These are phyloP conservation scores for Rhimphoctona megacephalus DNA, from an alignment of 2,888 invertebrate genomes.

Conservation along the genomic window DNA sequence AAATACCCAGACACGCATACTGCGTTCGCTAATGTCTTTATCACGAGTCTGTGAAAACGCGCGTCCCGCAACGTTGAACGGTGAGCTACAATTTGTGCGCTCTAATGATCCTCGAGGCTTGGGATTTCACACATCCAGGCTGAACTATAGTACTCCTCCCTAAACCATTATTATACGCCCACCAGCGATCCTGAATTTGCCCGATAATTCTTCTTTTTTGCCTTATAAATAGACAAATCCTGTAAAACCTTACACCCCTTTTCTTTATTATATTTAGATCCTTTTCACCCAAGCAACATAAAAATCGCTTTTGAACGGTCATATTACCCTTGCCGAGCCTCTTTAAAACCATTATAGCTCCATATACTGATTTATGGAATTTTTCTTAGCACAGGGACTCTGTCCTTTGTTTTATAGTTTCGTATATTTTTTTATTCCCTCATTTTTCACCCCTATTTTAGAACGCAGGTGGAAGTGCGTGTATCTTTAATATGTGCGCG, in stretches of 20 bases:
- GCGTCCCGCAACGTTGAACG: constrained; percentile 56
- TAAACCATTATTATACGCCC: constrained; percentile 60
- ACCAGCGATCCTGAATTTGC: constrained; percentile 36
- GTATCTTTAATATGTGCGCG: background rate
- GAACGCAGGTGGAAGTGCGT: background rate
- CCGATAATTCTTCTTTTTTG: constrained; percentile 61
- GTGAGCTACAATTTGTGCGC: constrained; percentile 69
- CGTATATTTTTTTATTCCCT: background rate
- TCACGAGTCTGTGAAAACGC: constrained; percentile 73
- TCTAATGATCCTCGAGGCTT: constrained; percentile 71
- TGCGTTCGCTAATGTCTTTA: constrained; percentile 79
- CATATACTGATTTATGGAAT: constrained; percentile 23
- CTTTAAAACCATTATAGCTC: background rate
- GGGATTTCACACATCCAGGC: constrained; percentile 69
- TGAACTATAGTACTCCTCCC: constrained; percentile 38
- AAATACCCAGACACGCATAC: constrained; percentile 38
- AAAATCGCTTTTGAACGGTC: constrained; percentile 8
- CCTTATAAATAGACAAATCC: constrained; percentile 2
- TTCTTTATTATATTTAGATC: constrained; percentile 1
- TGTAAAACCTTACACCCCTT: background rate
- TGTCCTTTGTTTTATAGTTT: constrained; percentile 16
- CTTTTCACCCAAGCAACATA: constrained; percentile 4
- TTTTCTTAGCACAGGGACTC: background rate
- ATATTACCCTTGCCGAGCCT: background rate
- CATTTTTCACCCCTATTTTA: constrained; percentile 6